Conservation (phyloP, 2,888 invertebrate species). For the Torymus aiolomorphi region DNA sequence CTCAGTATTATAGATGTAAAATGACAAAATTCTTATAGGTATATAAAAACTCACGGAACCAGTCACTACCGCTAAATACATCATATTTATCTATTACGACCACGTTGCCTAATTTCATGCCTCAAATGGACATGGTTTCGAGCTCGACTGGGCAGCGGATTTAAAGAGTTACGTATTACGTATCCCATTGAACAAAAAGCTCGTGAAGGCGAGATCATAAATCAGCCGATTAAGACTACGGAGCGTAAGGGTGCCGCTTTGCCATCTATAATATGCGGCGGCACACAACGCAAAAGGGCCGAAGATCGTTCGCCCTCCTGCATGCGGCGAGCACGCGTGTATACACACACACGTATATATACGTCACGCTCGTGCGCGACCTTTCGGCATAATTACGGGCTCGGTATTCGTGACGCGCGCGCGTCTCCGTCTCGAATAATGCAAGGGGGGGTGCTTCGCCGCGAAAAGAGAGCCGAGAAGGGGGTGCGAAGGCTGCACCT, state of each 20-base stretch:
- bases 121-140: not conserved
- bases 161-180: constrained; percentile 42
- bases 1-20: too few relatives aligned
- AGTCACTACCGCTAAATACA: too few relatives aligned
- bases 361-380: not conserved
- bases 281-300: not conserved
- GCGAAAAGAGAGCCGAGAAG: not conserved
- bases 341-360: not conserved
- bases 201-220: constrained; percentile 31
- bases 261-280: not conserved
- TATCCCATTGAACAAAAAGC: constrained; percentile 2
- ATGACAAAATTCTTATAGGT: too few relatives aligned
- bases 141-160: not conserved
- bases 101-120: constrained; percentile 19
- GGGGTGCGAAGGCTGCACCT: constrained; percentile 48
- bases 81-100: not conserved
- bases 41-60: too few relatives aligned
- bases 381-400: constrained; percentile 51
- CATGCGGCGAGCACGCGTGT: too few relatives aligned
- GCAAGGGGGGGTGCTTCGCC: not conserved
- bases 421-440: constrained; percentile 7
- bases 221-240: constrained; percentile 51
- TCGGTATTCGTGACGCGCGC: constrained; percentile 44
- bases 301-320: not conserved
- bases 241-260: too few relatives aligned